phyloP scores from a whole-genome alignment of 1,140 invertebrate genomes.

The Drosophila teissieri region DNA sequence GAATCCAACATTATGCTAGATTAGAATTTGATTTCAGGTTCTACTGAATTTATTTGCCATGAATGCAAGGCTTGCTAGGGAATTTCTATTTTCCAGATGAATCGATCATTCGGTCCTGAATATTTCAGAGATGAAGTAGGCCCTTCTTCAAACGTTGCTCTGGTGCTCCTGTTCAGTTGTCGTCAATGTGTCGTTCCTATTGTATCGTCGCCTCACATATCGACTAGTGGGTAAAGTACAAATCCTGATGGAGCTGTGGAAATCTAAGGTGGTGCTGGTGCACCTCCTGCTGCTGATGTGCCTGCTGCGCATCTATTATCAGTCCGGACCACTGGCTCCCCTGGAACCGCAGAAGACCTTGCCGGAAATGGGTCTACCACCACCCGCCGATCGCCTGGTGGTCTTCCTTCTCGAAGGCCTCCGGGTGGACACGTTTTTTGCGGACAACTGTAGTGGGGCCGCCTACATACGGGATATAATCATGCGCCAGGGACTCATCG shows the following conservation, averaged over 20 bases:
- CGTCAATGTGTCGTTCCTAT: constrained; percentile 10
- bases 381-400: constrained; percentile 90
- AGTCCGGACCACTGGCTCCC: constrained; percentile 86
- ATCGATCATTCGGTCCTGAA: too few species aligned
- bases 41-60: neutral
- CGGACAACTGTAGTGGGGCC: constrained; percentile 60
- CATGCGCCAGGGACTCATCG: constrained; percentile 89
- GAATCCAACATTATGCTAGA: constrained; percentile 21
- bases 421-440: constrained; percentile 91
- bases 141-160: constrained; percentile 2
- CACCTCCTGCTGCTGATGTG: constrained; percentile 86
- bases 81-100: too few species aligned
- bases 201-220: constrained; percentile 18
- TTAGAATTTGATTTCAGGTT: neutral
- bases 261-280: constrained; percentile 65
- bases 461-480: constrained; percentile 55
- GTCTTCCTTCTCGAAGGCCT: constrained; percentile 96
- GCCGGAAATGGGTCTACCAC: constrained; percentile 69
- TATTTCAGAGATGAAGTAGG: constrained; percentile 24
- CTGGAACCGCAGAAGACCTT: constrained; percentile 85
- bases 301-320: constrained; percentile 88
- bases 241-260: constrained; percentile 64
- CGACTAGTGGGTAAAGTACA: neutral
- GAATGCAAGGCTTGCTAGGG: too few species aligned
- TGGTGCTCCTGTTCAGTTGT: constrained; percentile 18